phyloP scores from a whole-genome alignment of 2,113 vertebrate species.

The Brienomyrus brachyistius region DNA sequence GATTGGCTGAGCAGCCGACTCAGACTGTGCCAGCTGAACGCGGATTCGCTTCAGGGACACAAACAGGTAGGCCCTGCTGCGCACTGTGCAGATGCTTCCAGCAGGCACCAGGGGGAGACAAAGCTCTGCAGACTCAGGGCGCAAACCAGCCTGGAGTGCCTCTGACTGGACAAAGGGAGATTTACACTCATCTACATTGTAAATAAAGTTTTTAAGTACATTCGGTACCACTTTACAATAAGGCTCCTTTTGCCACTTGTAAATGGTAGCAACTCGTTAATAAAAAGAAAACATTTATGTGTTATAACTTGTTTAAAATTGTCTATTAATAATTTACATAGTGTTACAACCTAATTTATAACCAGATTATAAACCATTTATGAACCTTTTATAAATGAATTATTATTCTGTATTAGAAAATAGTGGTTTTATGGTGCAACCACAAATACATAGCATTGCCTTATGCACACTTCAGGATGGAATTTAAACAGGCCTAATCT shows the following conservation, averaged over 20 bases:
- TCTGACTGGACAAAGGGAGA: background rate
- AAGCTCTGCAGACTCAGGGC: background rate
- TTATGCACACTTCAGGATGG: background rate
- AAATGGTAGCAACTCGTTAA: too few species aligned
- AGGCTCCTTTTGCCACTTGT: too few species aligned
- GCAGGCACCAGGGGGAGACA: constrained; percentile 15
- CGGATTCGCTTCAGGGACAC: background rate
- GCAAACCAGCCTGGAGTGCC: background rate
- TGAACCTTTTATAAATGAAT: background rate
- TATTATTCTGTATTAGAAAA: background rate
- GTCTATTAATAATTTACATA: too few species aligned
- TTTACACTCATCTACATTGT: background rate
- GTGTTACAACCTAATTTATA: too few species aligned
- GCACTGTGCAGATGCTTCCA: background rate
- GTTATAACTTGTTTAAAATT: too few species aligned
- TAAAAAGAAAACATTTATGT: too few species aligned
- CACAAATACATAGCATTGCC: background rate
- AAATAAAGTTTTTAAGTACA: background rate
- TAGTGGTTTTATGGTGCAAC: background rate
- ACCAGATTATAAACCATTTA: too few species aligned
- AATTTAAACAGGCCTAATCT: background rate
- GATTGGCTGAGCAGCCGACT: constrained; percentile 35
- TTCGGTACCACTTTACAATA: too few species aligned
- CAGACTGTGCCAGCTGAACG: constrained; percentile 34
- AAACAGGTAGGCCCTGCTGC: background rate